These are phyloP conservation scores for Sinocyclocheilus grahami DNA, from an alignment of 2,113 vertebrate species.

Conservation along the genomic window DNA sequence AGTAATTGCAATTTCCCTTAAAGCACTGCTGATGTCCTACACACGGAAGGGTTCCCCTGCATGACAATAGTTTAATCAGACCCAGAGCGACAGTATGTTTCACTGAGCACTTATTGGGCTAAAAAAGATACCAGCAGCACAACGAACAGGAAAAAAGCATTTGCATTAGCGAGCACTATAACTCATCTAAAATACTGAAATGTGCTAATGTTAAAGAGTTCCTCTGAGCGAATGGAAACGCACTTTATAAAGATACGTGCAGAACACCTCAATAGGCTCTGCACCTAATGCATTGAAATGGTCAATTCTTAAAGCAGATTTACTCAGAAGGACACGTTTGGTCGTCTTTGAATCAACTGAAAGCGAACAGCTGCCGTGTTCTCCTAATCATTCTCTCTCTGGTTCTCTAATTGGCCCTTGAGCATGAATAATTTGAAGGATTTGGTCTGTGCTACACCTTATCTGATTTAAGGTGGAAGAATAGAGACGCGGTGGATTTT, in stretches of 20 bases:
- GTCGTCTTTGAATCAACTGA: conserved; percentile 22
- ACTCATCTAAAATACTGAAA: conserved; percentile 48
- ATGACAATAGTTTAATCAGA: conserved; percentile 49
- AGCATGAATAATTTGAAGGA: conserved; percentile 68
- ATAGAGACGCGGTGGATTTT: conserved; percentile 38
- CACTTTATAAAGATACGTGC: conserved; percentile 11
- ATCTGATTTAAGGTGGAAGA: conserved; percentile 61
- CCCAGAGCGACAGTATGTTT: conserved; percentile 25
- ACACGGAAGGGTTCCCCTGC: conserved; percentile 33
- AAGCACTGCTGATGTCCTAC: conserved; percentile 52
- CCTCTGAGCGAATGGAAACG: neutral
- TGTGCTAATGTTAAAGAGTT: conserved; percentile 36
- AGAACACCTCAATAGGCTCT: conserved; percentile 3
- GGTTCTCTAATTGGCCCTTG: conserved; percentile 65
- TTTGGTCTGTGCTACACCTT: conserved; percentile 66
- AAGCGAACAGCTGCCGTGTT: conserved; percentile 28
- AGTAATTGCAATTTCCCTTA: conserved; percentile 50
- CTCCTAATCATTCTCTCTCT: conserved; percentile 51
- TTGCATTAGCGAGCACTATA: conserved; percentile 39
- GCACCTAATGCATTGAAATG: conserved; percentile 30
- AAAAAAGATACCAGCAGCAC: conserved; percentile 47
- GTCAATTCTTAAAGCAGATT: conserved; percentile 39
- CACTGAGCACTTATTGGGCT: conserved; percentile 54
- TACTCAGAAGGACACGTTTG: conserved; percentile 2
- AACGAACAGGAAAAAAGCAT: conserved; percentile 27